phyloP scores from a whole-genome alignment of 37 sponge, comb jelly and placozoan genomes.

The Cladorhizidae sp. region DNA sequence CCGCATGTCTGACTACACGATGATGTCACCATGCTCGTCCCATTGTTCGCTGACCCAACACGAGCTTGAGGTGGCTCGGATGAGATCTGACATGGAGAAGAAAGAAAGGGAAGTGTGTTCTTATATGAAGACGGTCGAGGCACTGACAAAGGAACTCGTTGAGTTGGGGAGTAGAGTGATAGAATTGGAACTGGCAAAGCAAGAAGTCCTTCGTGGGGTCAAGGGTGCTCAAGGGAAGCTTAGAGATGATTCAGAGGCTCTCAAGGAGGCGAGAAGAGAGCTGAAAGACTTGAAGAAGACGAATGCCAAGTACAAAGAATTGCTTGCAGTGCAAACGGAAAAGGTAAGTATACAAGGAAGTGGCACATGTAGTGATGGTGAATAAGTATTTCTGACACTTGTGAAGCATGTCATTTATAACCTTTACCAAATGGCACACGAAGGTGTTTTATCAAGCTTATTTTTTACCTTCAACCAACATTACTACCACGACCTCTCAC shows the following conservation, averaged over 20 bases:
- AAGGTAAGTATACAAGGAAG: background rate
- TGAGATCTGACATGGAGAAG: slow-evolving; percentile 3
- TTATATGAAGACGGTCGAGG: background rate
- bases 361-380: too few relatives aligned
- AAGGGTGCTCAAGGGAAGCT: too few relatives aligned
- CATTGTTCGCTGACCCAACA: background rate
- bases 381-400: too few relatives aligned
- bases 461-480: too few relatives aligned
- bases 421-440: too few relatives aligned
- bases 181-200: background rate
- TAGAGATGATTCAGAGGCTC: background rate
- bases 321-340: background rate
- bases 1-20: background rate
- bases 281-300: background rate
- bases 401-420: too few relatives aligned
- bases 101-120: background rate
- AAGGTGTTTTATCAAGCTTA: too few relatives aligned
- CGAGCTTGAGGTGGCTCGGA: background rate
- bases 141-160: slow-evolving; percentile 9
- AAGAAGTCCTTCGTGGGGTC: background rate
- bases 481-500: too few relatives aligned
- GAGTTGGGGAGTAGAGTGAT: background rate
- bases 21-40: background rate
- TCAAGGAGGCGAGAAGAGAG: background rate
- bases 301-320: slow-evolving; percentile 10